phyloP scores from a whole-genome alignment of 2,797 vertebrate species.

The Gymnocypris eckloni region DNA sequence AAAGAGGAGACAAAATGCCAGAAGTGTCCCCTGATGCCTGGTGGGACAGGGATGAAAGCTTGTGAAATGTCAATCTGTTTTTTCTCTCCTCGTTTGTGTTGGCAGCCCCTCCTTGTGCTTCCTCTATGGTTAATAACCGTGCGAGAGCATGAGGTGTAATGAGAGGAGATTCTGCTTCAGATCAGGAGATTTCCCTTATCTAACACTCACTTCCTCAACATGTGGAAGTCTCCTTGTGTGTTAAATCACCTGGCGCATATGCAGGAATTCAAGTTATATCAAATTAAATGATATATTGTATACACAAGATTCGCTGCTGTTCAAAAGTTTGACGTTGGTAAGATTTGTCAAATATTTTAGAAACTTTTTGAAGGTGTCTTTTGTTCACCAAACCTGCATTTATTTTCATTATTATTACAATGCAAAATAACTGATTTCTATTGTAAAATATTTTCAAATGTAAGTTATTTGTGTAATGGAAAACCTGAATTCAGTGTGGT shows the following conservation, averaged over 20 bases:
- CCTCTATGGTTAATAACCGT: slow-evolving; percentile 81
- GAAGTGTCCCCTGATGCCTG: slow-evolving; percentile 84
- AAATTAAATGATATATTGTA: neutral
- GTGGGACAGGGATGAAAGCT: slow-evolving; percentile 83
- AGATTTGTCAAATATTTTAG: neutral
- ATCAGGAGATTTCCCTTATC: slow-evolving; percentile 35
- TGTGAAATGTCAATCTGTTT: slow-evolving; percentile 82
- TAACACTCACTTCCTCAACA: neutral
- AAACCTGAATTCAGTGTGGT: neutral
- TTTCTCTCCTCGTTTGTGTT: slow-evolving; percentile 61
- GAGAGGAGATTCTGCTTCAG: slow-evolving; percentile 38
- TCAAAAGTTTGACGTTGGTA: neutral
- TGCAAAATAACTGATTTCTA: neutral
- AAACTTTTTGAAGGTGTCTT: neutral
- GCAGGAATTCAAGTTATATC: neutral
- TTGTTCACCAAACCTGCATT: neutral
- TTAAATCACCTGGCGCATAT: slow-evolving; percentile 53
- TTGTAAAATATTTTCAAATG: neutral
- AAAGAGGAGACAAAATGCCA: slow-evolving; percentile 79
- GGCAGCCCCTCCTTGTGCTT: slow-evolving; percentile 35
- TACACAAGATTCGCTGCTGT: neutral
- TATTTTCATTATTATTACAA: neutral
- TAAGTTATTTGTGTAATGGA: neutral
- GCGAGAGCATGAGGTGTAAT: slow-evolving; percentile 77
- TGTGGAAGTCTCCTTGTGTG: slow-evolving; percentile 22